Percentiles rank a stretch among this genome's conserved stretches.
phyloP scores from a whole-genome alignment of 2,113 vertebrate genomes.

The Scomber colias region DNA sequence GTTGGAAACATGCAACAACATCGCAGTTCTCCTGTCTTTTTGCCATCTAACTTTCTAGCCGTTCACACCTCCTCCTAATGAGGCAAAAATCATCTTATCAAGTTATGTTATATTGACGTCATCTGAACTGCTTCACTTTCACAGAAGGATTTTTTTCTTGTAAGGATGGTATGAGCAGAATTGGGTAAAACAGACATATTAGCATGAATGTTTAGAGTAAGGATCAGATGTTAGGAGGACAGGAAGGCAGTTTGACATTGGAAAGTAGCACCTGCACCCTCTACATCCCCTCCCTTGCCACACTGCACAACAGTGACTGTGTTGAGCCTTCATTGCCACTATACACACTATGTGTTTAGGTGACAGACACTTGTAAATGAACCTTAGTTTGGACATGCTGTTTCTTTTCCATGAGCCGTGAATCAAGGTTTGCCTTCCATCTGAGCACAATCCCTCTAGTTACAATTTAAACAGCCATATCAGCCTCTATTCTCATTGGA shows the following conservation, averaged over 20 bases:
- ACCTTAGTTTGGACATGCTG: slow-evolving; percentile 10
- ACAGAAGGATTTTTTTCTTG: no score
- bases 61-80: no score
- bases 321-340: slow-evolving; percentile 71
- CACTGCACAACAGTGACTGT: slow-evolving; percentile 10
- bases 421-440: slow-evolving; percentile 1
- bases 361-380: slow-evolving; percentile 62
- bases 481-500: not conserved
- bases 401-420: slow-evolving; percentile 23
- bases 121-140: no score
- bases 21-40: no score
- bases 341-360: slow-evolving; percentile 61
- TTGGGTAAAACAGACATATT: no score
- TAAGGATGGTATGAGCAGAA: no score
- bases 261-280: not conserved
- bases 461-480: slow-evolving; percentile 36
- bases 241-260: slow-evolving; percentile 36
- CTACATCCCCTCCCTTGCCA: not conserved
- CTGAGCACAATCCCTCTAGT: not conserved
- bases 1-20: no score
- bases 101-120: no score
- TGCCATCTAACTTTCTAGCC: no score
- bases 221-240: not conserved
- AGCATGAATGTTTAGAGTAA: not conserved
- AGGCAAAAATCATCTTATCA: no score